phyloP scores from a whole-genome alignment of 2,797 vertebrate species.

The Myripristis jacobus region DNA sequence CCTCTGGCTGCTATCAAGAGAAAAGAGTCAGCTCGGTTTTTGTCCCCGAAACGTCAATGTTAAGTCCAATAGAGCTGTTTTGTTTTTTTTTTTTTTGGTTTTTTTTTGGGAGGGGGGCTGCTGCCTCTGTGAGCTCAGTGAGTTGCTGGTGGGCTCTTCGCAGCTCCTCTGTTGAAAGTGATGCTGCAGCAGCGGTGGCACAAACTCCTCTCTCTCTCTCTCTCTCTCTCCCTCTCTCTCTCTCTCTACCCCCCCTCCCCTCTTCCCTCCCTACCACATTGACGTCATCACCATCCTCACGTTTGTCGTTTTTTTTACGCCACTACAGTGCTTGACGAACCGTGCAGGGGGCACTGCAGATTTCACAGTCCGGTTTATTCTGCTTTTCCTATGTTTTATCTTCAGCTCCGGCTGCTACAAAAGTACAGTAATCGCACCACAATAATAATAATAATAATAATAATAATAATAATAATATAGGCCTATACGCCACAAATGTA shows the following conservation, averaged over 20 bases:
- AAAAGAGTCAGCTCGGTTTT: background rate
- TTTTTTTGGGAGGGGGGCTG: too few relatives aligned
- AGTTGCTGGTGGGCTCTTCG: constrained; percentile 56
- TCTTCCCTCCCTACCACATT: constrained; percentile 59
- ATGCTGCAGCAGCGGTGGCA: constrained; percentile 73
- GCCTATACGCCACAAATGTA: too few relatives aligned
- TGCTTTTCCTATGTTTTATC: constrained; percentile 45
- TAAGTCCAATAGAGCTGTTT: constrained; percentile 52
- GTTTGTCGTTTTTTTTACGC: constrained; percentile 76
- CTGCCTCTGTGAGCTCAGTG: too few relatives aligned
- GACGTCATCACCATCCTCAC: constrained; percentile 81
- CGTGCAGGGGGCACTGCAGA: constrained; percentile 75
- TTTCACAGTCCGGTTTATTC: constrained; percentile 68
- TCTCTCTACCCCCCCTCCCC: constrained; percentile 10
- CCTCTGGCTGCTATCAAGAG: constrained; percentile 8
- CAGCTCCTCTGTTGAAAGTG: constrained; percentile 72
- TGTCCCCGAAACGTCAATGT: constrained; percentile 26
- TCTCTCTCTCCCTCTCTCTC: background rate
- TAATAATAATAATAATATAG: too few relatives aligned
- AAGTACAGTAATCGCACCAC: background rate
- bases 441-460: too few relatives aligned
- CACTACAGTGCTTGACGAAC: constrained; percentile 63
- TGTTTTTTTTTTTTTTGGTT: background rate
- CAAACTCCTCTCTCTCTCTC: constrained; percentile 42
- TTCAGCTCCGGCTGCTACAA: background rate